Percentiles rank a stretch among this genome's conserved stretches.
These are phyloP conservation scores for Neosalanx taihuensis DNA, from an alignment of 2,797 vertebrate species.

Conservation along the genomic window DNA sequence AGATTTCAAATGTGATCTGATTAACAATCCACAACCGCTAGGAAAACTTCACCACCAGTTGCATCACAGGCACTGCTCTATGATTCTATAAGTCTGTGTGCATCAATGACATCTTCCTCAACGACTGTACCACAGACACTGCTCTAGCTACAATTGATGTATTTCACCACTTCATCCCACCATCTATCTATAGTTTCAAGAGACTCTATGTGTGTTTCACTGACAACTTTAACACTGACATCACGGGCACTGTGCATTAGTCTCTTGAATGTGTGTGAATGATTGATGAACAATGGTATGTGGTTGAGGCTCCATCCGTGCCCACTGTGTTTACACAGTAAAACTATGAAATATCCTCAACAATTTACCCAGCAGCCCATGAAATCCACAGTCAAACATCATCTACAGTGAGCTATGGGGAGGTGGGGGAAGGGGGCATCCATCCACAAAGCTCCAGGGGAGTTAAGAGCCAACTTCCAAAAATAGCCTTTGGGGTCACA, in stretches of 20 bases:
- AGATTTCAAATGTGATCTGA: no score
- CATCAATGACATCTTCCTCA: no score
- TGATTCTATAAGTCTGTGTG: no score
- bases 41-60: no score
- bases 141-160: no score
- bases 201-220: no score
- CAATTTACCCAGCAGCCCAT: slow-evolving; percentile 35
- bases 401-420: slow-evolving; percentile 19
- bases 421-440: neutral
- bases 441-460: slow-evolving; percentile 26
- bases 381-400: slow-evolving; percentile 40
- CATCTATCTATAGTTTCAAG: no score
- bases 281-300: slow-evolving; percentile 26
- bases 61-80: no score
- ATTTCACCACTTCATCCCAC: no score
- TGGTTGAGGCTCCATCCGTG: slow-evolving; percentile 20
- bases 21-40: no score
- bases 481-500: slow-evolving; percentile 27
- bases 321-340: slow-evolving; percentile 21
- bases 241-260: neutral
- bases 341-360: slow-evolving; percentile 30
- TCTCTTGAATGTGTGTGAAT: slow-evolving; percentile 15
- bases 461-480: slow-evolving; percentile 18
- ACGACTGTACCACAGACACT: no score
- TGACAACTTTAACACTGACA: no score